Evolutionary conservation across 2,888 invertebrate species (phyloP).

Genomic region (Callyntrura sp.): DNA sequence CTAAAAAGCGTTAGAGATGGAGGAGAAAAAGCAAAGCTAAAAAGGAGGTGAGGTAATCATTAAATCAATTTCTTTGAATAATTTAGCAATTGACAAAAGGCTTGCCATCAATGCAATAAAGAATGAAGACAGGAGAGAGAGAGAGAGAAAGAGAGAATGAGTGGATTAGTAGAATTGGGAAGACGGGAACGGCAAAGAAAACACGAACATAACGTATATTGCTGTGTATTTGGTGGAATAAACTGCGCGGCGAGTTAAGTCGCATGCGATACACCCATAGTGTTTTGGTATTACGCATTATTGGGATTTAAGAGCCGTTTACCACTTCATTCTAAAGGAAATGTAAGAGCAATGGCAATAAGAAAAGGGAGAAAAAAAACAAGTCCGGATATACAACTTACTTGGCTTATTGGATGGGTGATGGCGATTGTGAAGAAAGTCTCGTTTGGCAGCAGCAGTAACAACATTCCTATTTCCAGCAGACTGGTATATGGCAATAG

Average conservation of each 20-base stretch:
- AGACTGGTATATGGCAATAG: constrained; percentile 6
- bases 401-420: constrained; percentile 71
- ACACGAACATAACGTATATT: background rate
- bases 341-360: background rate
- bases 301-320: constrained; percentile 75
- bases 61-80: constrained; percentile 81
- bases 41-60: constrained; percentile 79
- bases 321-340: constrained; percentile 58
- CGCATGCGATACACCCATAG: background rate
- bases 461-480: constrained; percentile 9
- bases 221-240: background rate
- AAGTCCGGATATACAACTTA: constrained; percentile 44
- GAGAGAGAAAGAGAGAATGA: constrained; percentile 39
- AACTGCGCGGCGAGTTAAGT: background rate
- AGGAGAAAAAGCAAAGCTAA: constrained; percentile 61
- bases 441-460: background rate
- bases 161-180: constrained; percentile 47
- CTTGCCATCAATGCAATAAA: constrained; percentile 68
- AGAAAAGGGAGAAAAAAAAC: background rate
- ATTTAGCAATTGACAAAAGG: constrained; percentile 80
- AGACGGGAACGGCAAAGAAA: constrained; percentile 58
- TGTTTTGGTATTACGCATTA: constrained; percentile 32
- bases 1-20: constrained; percentile 27
- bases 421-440: constrained; percentile 48
- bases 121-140: constrained; percentile 28